Percentiles rank a stretch among this genome's conserved stretches.
These are phyloP conservation scores for Andrena dorsata DNA, from an alignment of 2,888 invertebrate genomes.

Conservation along the genomic window DNA sequence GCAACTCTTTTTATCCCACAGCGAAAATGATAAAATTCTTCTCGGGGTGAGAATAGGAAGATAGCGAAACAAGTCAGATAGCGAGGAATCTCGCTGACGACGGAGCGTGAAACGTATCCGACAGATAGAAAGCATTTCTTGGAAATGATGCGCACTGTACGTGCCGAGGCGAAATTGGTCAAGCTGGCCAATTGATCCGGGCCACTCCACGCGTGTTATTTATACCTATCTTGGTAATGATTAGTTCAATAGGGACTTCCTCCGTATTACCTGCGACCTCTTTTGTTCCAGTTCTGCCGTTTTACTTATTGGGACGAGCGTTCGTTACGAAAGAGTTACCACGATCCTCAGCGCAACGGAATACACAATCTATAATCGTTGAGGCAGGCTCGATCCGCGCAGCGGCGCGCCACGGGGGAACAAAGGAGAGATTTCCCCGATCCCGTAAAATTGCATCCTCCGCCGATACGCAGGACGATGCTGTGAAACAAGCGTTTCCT, in stretches of 20 bases:
- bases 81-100: background rate
- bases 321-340: conserved; percentile 51
- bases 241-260: conserved; percentile 75
- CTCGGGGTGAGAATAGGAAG: no score
- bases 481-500: background rate
- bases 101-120: background rate
- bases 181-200: conserved; percentile 67
- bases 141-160: conserved; percentile 44
- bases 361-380: conserved; percentile 40
- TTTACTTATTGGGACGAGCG: conserved; percentile 58
- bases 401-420: background rate
- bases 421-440: conserved; percentile 13
- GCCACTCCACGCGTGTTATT: conserved; percentile 67
- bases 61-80: no score
- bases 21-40: no score
- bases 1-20: no score
- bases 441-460: background rate
- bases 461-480: background rate
- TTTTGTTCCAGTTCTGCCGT: conserved; percentile 69
- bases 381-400: background rate
- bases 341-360: conserved; percentile 34
- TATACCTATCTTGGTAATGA: conserved; percentile 73
- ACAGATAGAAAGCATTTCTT: conserved; percentile 50
- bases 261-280: conserved; percentile 73
- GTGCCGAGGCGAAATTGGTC: conserved; percentile 58